Base-by-base conservation (phyloP, 2,888 invertebrate genomes). In the Periphyllus acericola region DNA sequence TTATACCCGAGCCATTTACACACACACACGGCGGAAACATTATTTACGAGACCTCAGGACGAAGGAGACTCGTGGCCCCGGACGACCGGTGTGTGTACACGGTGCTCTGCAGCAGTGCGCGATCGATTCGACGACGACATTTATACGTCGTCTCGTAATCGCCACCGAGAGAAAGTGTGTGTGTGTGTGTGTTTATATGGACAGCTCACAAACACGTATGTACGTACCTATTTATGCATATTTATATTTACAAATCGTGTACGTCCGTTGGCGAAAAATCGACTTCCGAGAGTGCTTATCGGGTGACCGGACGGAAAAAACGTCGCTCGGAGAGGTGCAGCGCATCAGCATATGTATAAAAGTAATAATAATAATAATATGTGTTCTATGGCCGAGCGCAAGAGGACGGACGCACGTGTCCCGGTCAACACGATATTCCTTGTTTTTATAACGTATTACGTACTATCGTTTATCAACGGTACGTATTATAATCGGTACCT, bases 31-130 rank as follows among this genome's bases (percentile, higher is more conserved):
- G 36, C 75, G 60, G 83, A 55, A 40, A 83, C 74, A 60, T 83
- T 83, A 75, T 83, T 83, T 83, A 83, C 74, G 75, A 75, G 60
- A 55, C 29, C 60, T n/a, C 36, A 14, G 76, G 76, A 74, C 46
- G 40, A 40, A 34, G 34, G 76, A 34, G 60, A 21, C 21, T 60
- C 21, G 60, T 3, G n/a, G 17, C 14, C 32, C 29, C 3, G 71
- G 19, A 72, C 34, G 66, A n/a, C 6, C n/a, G 66, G 68, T 68
- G 68, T 66, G n/a, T 66, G 25, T n/a, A 3, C 9, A 8, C 2
- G 6, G 55, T 60, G 55, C 55, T 5, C 11, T 1, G 46, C 6
- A 1, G n/a, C 8, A 25, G 66, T 66, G 8, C 46, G 46, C 68
- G 68, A 68, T 68, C 68, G 68, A 29, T 68, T 25, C 9, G 68